These are phyloP conservation scores for Ridgeia piscesae DNA, from an alignment of 1,140 invertebrate species.

Conservation along the genomic window DNA sequence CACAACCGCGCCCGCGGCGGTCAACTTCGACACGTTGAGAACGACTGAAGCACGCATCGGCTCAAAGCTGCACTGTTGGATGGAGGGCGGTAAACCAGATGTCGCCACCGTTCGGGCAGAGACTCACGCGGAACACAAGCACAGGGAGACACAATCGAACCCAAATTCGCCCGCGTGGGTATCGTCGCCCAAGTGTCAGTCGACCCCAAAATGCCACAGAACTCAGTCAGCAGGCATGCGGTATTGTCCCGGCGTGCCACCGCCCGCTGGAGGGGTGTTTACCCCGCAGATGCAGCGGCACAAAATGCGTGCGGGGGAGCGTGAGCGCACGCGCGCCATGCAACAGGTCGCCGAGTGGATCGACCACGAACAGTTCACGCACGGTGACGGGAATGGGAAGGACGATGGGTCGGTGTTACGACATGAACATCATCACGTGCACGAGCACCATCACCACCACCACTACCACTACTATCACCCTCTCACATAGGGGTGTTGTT, in stretches of 20 bases:
- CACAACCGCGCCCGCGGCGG: slow-evolving; percentile 17
- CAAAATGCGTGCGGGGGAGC: slow-evolving; percentile 69
- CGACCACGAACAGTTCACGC: slow-evolving; percentile 47
- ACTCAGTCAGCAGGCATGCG: slow-evolving; percentile 44
- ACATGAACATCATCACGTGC: slow-evolving; percentile 70
- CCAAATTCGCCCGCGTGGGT: slow-evolving; percentile 31
- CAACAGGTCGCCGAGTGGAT: slow-evolving; percentile 64
- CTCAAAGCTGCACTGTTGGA: neutral
- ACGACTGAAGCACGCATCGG: neutral
- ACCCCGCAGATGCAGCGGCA: slow-evolving; percentile 63
- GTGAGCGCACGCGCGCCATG: slow-evolving; percentile 72
- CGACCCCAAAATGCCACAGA: slow-evolving; percentile 36
- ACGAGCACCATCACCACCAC: slow-evolving; percentile 78
- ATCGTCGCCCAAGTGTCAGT: slow-evolving; percentile 26
- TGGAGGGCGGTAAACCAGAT: neutral
- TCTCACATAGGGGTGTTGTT: neutral
- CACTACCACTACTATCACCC: slow-evolving; percentile 76
- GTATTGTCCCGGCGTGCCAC: slow-evolving; percentile 38
- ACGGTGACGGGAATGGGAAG: slow-evolving; percentile 29
- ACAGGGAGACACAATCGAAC: slow-evolving; percentile 17
- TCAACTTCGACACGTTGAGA: neutral
- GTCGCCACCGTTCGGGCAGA: neutral
- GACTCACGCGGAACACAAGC: neutral
- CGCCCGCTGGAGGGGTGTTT: slow-evolving; percentile 30
- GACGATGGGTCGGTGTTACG: slow-evolving; percentile 51